Base-by-base conservation (phyloP, 2,888 invertebrate species). In the Pheosia tremula region DNA sequence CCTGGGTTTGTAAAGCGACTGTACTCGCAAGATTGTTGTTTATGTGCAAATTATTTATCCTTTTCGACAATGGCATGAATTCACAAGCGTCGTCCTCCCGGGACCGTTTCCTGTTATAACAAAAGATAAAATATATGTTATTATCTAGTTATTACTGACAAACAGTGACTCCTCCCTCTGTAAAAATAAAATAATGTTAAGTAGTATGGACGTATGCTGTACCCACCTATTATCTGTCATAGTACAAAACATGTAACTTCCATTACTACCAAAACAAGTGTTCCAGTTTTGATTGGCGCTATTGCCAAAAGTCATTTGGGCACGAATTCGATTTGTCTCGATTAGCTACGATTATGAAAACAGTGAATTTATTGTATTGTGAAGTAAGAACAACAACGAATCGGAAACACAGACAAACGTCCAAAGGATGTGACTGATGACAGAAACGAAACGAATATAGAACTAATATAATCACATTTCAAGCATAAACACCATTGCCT, bases 1-100 rank as follows among this genome's bases (percentile, higher is more conserved):
- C 86, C 78, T 84, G 83, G 50, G 80, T 75, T 71, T 86, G 87
- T 61, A 80, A 70, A 67, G 74, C 64, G 71, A 74, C 75, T 57
- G 83, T 71, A 70, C 75, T 86, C n/a, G 80, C 76, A 47, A 93
- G 81, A 69, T 86, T 94, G 83, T 95, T 95, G 83, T 96, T 97
- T 76, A 97, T 96, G 81, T 98, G 97, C 59, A 98, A 94, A 91
- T 98, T 98, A 86, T 98, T 98, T 77, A 98, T 98, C 81, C 98
- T 95, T 87, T 98, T 98, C 11, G 98, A 98, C 59, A 98, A 89
- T 60, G 98, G 98, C 94, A 97, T 96, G 79, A 97, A 98, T 81
- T 98, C 98, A 79, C 95, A 95, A 49, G 95, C 94, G 74, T 97
- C 97, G 80, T 97, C 97, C 82, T 96, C 96, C 64, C 97, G 94